A percentile compares a stretch with the other conserved stretches of the same genome.
phyloP scores from a whole-genome alignment of 2,888 invertebrate genomes.

The Drosophila sordidula region DNA sequence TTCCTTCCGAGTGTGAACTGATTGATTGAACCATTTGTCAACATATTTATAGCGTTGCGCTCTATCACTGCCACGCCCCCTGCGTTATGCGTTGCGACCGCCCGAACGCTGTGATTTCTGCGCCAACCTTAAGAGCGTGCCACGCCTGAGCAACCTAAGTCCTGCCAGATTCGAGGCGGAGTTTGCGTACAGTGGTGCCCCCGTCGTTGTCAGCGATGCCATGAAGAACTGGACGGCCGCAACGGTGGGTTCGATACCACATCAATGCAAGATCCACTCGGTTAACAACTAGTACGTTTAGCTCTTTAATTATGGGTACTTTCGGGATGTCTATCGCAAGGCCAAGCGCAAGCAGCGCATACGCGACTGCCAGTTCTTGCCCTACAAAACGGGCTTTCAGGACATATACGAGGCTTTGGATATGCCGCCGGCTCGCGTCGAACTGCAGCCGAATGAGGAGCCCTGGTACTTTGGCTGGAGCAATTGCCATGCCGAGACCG shows the following conservation, averaged over 20 bases:
- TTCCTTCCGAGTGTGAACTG: too few species aligned
- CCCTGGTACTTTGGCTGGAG: constrained; percentile 93
- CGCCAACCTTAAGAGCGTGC: constrained; percentile 87
- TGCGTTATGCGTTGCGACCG: constrained; percentile 88
- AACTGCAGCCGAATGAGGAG: constrained; percentile 82
- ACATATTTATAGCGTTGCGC: constrained; percentile 60
- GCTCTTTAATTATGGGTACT: constrained; percentile 93
- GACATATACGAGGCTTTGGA: constrained; percentile 92
- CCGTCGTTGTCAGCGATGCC: constrained; percentile 94
- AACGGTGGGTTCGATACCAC: constrained; percentile 81
- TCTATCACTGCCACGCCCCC: constrained; percentile 70
- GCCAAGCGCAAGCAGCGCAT: constrained; percentile 86
- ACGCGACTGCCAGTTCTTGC: constrained; percentile 95
- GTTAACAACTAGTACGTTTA: constrained; percentile 53
- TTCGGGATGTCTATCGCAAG: constrained; percentile 90
- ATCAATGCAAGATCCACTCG: background rate
- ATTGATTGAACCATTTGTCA: background rate
- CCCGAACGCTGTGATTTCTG: constrained; percentile 94
- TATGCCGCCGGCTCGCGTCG: constrained; percentile 91
- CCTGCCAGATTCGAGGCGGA: constrained; percentile 89
- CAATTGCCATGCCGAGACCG: constrained; percentile 95
- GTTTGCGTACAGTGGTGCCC: constrained; percentile 91
- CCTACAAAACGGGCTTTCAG: constrained; percentile 94
- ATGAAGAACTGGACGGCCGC: constrained; percentile 92
- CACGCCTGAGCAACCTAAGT: constrained; percentile 89